Evolutionary conservation across 2,797 vertebrate genomes (phyloP), one percentile per base, ranked within the genome.

Genomic region (Gallinago nigripennis): DNA sequence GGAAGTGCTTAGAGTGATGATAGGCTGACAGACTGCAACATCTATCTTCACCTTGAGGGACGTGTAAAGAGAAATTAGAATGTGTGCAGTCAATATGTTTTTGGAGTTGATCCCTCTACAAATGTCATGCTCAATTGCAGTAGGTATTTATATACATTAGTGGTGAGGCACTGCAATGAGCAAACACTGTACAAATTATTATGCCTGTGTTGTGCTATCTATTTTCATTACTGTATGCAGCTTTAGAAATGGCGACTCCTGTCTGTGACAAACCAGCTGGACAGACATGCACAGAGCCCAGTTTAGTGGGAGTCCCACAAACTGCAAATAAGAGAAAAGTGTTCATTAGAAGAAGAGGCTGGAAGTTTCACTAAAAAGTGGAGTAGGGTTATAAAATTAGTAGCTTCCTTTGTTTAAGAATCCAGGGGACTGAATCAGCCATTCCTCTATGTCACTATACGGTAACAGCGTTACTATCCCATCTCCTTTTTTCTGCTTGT

Each of bases 61-160:
- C 0, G 0, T 56, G 69, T 56, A 76, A 96, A 88, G 80, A 94
- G 54, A 96, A 94, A 94, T 41, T 72, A 58, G 31, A 83, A n/a
- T 86, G 73, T 81, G 82, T 79, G 79, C 12, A 69, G 46, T 88
- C 84, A 88, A 9, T 73, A 91, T 51, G 72, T 19, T 94, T 94
- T 83, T 94, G 51, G 77, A 91, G 76, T 65, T 91, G 82, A 94
- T 96, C 66, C 63, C 76, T 91, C 80, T 76, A 83, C 85, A 94
- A 93, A 92, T 63, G 92, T 78, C 89, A 87, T 58, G 72, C 73
- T 92, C 79, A 63, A 88, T 65, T 88, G 82, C 79, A 92, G 54
- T 24, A 87, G 61, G 39, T 90, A 95, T 91, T 92, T 87, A 92
- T 79, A 94, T 33, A 82, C 23, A 94, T 90, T 83, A 95, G 69